Evolutionary conservation across 2,888 invertebrate genomes (phyloP), one percentile per base, ranked within the genome.

Genomic region (Thalpophila matura): DNA sequence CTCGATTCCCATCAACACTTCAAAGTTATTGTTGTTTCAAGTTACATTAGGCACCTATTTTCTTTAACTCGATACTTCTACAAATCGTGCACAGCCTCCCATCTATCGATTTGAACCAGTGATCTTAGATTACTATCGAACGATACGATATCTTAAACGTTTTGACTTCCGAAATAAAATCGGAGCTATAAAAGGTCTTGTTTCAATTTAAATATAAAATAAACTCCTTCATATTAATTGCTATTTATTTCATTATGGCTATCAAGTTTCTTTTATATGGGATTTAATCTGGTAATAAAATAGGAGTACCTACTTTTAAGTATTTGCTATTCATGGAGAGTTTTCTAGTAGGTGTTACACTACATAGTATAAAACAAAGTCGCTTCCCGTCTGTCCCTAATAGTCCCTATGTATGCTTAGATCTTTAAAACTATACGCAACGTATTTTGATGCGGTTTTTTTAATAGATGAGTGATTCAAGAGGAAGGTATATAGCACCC

Each of bases 161-260:
- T 63, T 60, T 50, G 61, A 77, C 78, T 77, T 59, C 76, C 61
- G 70, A 70, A 56, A 62, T 77, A 60, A 74, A 74, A 46, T 58
- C 42, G 29, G 14, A 49, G 47, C 37, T 10, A 74, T 69, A 66
- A 77, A 77, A 67, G 20, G 46, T 54, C 26, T 63, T 6, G 38
- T 55, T 59, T 42, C 7, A 22, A 29, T 26, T 22, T 40, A 40
- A 43, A 16, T 29, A 27, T 29, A 42, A 49, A 43, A 42, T 46
- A 38, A 60, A 49, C 42, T 46, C 67, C 46, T 67, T 71, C 16
- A 58, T 71, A 42, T 62, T 65, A 66, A 62, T 71, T 59, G 54
- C 27, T 42, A 14, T 37, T 45, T 1, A 54, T 51, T 66, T 71
- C 59, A 71, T 74, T 64, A 57, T 51, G 6, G 33, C 12, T 55